Base-by-base conservation (phyloP, 92 coral and sea anemone species). In the Paragorgia papillata region DNA sequence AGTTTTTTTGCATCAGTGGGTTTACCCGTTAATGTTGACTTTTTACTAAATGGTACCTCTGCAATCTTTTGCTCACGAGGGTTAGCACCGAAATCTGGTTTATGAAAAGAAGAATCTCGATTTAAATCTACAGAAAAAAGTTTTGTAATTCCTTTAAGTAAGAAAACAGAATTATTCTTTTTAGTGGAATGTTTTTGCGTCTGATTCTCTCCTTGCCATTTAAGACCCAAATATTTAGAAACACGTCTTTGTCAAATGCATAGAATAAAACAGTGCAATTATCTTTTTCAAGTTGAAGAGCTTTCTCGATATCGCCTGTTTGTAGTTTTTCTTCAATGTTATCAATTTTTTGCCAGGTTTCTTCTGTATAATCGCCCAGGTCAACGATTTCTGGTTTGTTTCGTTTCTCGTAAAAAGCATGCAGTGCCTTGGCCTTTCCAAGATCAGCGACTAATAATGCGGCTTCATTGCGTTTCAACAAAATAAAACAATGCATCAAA, bases 381-480 rank as follows among this genome's bases (percentile, higher is more conserved):
- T 5, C 17, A 51, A 5, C 21, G 19, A 3, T 51, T 5, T 51
- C 58, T 17, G 58, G 12, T 5, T 37, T 5, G 12, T 37, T 37
- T 37, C 12, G 43, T 37, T 37, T 37, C 43, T 37, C 43, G 6
- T 4, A 55, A 41, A 56, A 43, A 1, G 19, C 73, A 33, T 37
- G 43, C 12, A 37, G 43, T 12, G n/a, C n/a, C n/a, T n/a, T n/a
- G n/a, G n/a, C n/a, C n/a, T n/a, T n/a, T n/a, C n/a, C n/a, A n/a
- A n/a, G n/a, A n/a, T n/a, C n/a, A n/a, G n/a, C n/a, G n/a, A n/a
- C n/a, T n/a, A n/a, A n/a, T n/a, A n/a, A n/a, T 12, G 43, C 43
- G 43, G 43, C 43, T 4, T 37, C 43, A 37, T 4, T 68, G 57
- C 2, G 71, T 70, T 70, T 70, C 63, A 39, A 59, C 55, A 43